These are phyloP conservation scores for Abrostola triplasia DNA, from an alignment of 2,888 invertebrate species.

Conservation along the genomic window DNA sequence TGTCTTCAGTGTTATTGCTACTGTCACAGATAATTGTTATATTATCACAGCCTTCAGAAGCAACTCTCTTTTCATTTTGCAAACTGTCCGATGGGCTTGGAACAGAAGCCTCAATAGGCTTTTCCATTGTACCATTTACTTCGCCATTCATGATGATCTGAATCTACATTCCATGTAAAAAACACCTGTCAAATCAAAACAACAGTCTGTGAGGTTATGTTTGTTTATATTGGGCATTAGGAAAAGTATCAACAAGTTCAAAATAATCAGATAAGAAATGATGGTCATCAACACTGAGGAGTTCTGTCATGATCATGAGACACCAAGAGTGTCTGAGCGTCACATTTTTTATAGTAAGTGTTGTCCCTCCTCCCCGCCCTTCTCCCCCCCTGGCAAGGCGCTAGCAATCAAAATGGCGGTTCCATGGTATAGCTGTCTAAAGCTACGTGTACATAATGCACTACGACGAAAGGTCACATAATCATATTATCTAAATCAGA, in stretches of 20 bases:
- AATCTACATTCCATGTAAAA: conserved; percentile 74
- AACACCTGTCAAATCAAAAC: conserved; percentile 73
- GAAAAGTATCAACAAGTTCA: conserved; percentile 33
- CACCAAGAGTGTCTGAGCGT: conserved; percentile 72
- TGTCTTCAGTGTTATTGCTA: conserved; percentile 57
- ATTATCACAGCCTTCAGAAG: conserved; percentile 49
- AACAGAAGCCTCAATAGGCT: conserved; percentile 66
- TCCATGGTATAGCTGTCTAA: conserved; percentile 74
- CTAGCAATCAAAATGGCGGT: conserved; percentile 87
- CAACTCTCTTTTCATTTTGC: conserved; percentile 51
- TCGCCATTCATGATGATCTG: conserved; percentile 78
- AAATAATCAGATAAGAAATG: conserved; percentile 20
- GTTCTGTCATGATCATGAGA: conserved; percentile 61
- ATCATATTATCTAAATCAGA: conserved; percentile 52
- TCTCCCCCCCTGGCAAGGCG: conserved; percentile 78
- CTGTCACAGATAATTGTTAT: conserved; percentile 57
- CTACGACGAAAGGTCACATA: conserved; percentile 62
- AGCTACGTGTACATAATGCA: conserved; percentile 78
- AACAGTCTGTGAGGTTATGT: conserved; percentile 69
- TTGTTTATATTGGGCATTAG: conserved; percentile 45
- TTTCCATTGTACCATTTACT: conserved; percentile 79
- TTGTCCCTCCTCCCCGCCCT: conserved; percentile 70
- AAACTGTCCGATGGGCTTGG: conserved; percentile 45
- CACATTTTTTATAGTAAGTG: conserved; percentile 77
- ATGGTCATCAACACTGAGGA: conserved; percentile 14